These are phyloP conservation scores for Heliopora coerulea DNA, from an alignment of 92 coral and sea anemone species.

Conservation along the genomic window DNA sequence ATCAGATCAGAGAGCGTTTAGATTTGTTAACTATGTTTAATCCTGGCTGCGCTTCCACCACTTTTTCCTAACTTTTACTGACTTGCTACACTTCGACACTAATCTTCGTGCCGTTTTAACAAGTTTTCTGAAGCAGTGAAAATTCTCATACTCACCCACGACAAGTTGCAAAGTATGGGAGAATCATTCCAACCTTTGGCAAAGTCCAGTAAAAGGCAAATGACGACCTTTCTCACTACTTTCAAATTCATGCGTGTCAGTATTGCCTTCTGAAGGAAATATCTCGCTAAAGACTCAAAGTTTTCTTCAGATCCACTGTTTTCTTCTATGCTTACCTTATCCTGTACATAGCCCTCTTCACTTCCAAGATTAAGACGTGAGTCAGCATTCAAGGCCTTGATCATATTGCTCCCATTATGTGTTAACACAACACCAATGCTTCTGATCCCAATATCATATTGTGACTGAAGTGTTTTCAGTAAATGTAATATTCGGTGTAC, in stretches of 20 bases:
- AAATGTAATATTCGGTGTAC: too few relatives aligned
- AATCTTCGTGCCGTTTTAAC: neutral
- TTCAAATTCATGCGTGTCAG: neutral
- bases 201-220: neutral
- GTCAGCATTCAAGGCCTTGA: too few relatives aligned
- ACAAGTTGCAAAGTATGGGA: conserved; percentile 16
- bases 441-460: too few relatives aligned
- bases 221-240: conserved; percentile 1
- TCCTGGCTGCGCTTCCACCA: too few relatives aligned
- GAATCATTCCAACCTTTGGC: conserved; percentile 4
- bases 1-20: too few relatives aligned
- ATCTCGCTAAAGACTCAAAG: neutral
- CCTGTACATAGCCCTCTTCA: neutral
- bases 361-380: too few relatives aligned
- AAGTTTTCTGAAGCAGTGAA: neutral
- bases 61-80: conserved; percentile 1
- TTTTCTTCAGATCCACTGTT: conserved; percentile 9
- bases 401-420: too few relatives aligned
- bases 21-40: too few relatives aligned
- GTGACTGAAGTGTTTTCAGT: too few relatives aligned
- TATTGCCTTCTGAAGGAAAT: neutral
- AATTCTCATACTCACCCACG: neutral
- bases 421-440: too few relatives aligned
- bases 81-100: conserved; percentile 11
- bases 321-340: neutral